Percentiles rank a stretch among this genome's conserved stretches.
Evolutionary conservation across 2,888 invertebrate genomes (phyloP).

Genomic region (Plebejus argus): DNA sequence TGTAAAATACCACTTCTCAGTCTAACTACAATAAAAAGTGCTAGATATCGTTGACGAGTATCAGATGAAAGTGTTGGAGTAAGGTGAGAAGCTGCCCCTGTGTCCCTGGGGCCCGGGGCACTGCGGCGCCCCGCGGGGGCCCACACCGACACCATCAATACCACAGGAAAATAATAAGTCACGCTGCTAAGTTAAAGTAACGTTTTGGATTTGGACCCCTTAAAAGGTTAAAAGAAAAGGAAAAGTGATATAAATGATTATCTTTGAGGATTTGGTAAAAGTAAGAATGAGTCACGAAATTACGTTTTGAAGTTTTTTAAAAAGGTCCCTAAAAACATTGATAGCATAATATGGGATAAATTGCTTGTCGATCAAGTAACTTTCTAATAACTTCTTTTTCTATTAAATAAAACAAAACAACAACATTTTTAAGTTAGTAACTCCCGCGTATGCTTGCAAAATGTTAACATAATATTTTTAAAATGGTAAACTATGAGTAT

Average conservation of each 20-base stretch:
- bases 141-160: background rate
- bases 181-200: slow-evolving; percentile 7
- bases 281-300: background rate
- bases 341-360: no score
- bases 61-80: background rate
- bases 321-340: no score
- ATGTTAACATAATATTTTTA: no score
- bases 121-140: background rate
- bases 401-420: no score
- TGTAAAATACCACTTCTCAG: no score
- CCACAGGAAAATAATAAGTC: background rate
- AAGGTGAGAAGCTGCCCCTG: background rate
- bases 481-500: background rate
- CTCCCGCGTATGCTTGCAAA: no score
- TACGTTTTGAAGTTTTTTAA: no score
- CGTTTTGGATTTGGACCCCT: background rate
- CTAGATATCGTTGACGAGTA: background rate
- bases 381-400: no score
- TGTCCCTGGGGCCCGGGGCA: slow-evolving; percentile 2
- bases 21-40: background rate
- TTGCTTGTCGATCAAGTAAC: no score
- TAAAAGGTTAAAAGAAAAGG: background rate
- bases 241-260: background rate
- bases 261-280: background rate
- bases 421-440: no score